Base-by-base conservation (phyloP, 2,113 vertebrate genomes). In the Butorides virescens region DNA sequence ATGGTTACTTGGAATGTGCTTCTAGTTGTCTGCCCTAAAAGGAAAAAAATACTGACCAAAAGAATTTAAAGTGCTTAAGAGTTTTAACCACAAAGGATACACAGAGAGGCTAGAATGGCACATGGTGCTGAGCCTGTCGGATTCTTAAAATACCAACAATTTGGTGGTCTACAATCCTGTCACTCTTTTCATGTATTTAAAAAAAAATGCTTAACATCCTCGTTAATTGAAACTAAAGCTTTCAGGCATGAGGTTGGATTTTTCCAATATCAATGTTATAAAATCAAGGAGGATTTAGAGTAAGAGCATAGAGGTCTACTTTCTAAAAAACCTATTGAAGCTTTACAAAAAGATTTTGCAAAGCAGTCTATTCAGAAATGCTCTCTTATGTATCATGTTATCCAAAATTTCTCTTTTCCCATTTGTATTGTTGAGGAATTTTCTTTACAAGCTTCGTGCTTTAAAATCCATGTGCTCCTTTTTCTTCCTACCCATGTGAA, bases 81-180 rank as follows among this genome's bases (percentile, higher is more conserved):
- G 93, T 97, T 97, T 97, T 94, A 96, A 94, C 95, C 96, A 95
- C 97, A 97, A 92, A 96, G 95, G 96, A 95, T 96, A 97, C 89
- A 97, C 52, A 92, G 93, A 85, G 92, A 97, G 90, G 95, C 96
- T 96, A 97, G 96, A 97, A 94, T 93, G 95, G 93, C 87, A 92
- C 92, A 96, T 94, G 96, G 94, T 96, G 96, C 96, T 97, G 96
- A 97, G 95, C 96, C 96, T 91, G 95, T 96, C 91, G 96, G 92
- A 97, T 98, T 98, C 96, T 96, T 97, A 97, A 97, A 98, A 96
- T 98, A 97, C 95, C 97, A 97, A 61, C 92, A 96, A 92, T 98
- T 97, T 95, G 96, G 96, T 97, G 96, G 96, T 97, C 94, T 96
- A 93, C 97, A 97, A 95, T 97, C 92, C 96, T 95, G 97, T 96